Evolutionary conservation across 2,888 invertebrate species (phyloP).

Genomic region (Xylota segnis): DNA sequence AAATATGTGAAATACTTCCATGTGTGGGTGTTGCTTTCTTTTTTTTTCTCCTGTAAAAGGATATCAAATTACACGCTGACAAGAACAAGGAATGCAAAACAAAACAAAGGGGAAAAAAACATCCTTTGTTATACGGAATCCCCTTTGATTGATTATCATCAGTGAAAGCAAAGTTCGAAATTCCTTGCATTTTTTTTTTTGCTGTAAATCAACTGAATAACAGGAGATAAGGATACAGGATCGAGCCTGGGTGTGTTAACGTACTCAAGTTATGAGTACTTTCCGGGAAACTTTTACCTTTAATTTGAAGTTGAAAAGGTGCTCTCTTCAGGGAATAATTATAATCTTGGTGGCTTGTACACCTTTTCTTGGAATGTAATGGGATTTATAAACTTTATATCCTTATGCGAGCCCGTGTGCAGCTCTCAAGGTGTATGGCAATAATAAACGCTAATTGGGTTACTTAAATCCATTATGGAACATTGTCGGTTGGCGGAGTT

Average conservation of each 20-base stretch:
- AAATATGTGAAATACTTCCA: neutral
- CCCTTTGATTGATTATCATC: conserved; percentile 20
- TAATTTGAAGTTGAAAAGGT: conserved; percentile 18
- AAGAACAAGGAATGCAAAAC: neutral
- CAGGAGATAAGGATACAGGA: neutral
- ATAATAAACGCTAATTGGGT: neutral
- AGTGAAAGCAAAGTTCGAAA: conserved; percentile 9
- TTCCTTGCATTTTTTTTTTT: neutral
- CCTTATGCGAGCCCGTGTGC: neutral
- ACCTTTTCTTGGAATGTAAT: neutral
- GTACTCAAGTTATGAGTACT: conserved; percentile 5
- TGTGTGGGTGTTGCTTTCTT: conserved; percentile 8
- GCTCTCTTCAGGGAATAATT: conserved; percentile 20
- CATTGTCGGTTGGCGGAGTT: neutral
- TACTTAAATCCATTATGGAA: neutral
- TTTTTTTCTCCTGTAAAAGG: conserved; percentile 20
- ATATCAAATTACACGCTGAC: conserved; percentile 2
- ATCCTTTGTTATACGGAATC: neutral
- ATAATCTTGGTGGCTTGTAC: neutral
- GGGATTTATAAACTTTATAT: neutral
- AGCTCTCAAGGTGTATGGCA: neutral
- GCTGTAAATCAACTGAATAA: neutral
- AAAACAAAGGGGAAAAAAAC: neutral
- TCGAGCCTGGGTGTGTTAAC: neutral
- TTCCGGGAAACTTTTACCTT: neutral